phyloP scores from a whole-genome alignment of 1,140 invertebrate species.

The Metopolophium dirhodum region DNA sequence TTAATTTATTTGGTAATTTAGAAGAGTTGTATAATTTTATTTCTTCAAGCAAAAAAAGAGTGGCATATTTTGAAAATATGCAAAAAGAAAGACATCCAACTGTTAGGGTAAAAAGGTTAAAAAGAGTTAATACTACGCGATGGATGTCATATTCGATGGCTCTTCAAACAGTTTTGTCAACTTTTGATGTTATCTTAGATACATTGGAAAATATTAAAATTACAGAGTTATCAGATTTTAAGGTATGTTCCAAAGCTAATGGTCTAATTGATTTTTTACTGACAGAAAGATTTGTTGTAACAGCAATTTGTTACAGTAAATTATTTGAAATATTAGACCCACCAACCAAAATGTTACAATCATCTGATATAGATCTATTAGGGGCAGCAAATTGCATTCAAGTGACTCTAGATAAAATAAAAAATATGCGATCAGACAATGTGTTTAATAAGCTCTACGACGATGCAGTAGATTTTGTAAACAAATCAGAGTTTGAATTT shows the following conservation, averaged over 20 bases:
- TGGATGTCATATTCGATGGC: neutral
- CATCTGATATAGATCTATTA: neutral
- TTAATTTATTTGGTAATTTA: neutral
- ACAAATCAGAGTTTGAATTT: neutral
- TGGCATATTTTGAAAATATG: neutral
- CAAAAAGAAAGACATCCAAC: neutral
- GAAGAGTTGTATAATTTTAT: neutral
- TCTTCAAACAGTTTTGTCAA: neutral
- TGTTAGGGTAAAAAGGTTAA: neutral
- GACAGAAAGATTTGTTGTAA: no score
- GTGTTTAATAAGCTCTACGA: neutral
- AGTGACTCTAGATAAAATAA: neutral
- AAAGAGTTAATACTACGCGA: neutral
- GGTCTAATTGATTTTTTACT: no score
- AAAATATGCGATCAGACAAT: no score
- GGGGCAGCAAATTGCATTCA: neutral
- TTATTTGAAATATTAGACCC: neutral
- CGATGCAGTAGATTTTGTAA: no score
- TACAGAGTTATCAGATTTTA: neutral
- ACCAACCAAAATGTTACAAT: neutral
- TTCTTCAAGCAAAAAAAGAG: neutral
- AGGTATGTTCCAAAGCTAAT: no score
- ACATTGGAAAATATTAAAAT: neutral
- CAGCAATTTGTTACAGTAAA: neutral
- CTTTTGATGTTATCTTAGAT: neutral